Percentiles rank a stretch among this genome's conserved stretches.
These are phyloP conservation scores for Oreochromis spilurus DNA, from an alignment of 2,113 vertebrate species.

Conservation along the genomic window DNA sequence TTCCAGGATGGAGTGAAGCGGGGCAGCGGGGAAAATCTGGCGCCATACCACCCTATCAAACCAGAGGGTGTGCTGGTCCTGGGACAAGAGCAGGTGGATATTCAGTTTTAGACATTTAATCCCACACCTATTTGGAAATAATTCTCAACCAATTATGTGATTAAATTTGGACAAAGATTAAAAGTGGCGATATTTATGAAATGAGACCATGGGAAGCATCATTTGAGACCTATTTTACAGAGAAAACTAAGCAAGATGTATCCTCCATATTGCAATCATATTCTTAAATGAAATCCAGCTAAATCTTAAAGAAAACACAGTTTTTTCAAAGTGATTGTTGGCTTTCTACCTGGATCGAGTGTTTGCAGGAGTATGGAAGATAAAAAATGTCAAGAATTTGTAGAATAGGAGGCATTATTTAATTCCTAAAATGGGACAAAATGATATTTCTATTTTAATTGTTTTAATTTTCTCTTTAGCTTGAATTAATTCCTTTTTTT, in stretches of 20 bases:
- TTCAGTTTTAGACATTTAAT: background rate
- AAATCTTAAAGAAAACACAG: background rate
- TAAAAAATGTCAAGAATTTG: accelerated
- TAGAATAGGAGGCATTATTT: accelerated
- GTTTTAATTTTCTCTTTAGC: accelerated
- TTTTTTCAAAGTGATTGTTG: background rate
- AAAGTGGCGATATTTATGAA: background rate
- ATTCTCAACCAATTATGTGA: background rate
- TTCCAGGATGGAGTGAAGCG: constrained; percentile 90
- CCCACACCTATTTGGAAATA: background rate
- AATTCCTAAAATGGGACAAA: background rate
- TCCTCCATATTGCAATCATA: background rate
- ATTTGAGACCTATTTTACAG: background rate
- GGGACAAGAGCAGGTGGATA: constrained; percentile 91
- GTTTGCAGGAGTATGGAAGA: background rate
- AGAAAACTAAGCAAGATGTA: background rate
- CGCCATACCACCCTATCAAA: constrained; percentile 94
- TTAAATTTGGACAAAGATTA: background rate
- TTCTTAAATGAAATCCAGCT: background rate
- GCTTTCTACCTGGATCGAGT: background rate
- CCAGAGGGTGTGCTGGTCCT: constrained; percentile 91
- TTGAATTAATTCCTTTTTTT: background rate
- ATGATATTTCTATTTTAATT: background rate
- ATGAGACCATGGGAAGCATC: background rate
- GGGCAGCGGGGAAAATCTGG: constrained; percentile 90